A percentile compares a stretch with the other conserved stretches of the same genome.
These are phyloP conservation scores for Peromyscus nudipes DNA, from an alignment of 2,797 vertebrate genomes.

Conservation along the genomic window DNA sequence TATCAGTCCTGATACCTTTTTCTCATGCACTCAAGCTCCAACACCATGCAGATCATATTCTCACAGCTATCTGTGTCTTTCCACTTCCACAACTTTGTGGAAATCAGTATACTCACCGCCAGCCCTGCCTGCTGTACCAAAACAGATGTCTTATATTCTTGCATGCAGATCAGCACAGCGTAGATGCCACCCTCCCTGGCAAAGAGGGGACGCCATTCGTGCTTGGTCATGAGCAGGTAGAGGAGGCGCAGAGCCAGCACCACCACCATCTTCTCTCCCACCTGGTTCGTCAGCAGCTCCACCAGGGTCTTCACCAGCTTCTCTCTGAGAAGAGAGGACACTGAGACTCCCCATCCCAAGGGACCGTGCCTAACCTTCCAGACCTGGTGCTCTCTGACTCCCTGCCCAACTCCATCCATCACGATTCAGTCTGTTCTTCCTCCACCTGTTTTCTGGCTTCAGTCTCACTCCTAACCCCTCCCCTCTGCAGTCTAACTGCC, in stretches of 20 bases:
- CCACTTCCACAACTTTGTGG: background rate
- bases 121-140: conserved; percentile 94
- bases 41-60: background rate
- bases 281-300: conserved; percentile 91
- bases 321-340: conserved; percentile 88
- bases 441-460: background rate
- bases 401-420: background rate
- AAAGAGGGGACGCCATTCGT: conserved; percentile 93
- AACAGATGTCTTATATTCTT: conserved; percentile 88
- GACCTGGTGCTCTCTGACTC: background rate
- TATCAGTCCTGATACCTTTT: background rate
- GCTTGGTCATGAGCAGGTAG: conserved; percentile 91
- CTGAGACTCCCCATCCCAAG: background rate
- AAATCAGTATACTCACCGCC: conserved; percentile 89
- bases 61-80: background rate
- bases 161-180: conserved; percentile 94
- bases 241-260: conserved; percentile 91
- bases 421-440: background rate
- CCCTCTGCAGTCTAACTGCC: background rate
- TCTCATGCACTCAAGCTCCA: background rate
- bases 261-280: conserved; percentile 89
- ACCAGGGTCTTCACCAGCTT: conserved; percentile 93
- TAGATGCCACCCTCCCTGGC: conserved; percentile 95
- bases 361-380: background rate
- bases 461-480: background rate